Base-by-base conservation (phyloP, 1,140 invertebrate species). In the Drosophila trapezifrons region DNA sequence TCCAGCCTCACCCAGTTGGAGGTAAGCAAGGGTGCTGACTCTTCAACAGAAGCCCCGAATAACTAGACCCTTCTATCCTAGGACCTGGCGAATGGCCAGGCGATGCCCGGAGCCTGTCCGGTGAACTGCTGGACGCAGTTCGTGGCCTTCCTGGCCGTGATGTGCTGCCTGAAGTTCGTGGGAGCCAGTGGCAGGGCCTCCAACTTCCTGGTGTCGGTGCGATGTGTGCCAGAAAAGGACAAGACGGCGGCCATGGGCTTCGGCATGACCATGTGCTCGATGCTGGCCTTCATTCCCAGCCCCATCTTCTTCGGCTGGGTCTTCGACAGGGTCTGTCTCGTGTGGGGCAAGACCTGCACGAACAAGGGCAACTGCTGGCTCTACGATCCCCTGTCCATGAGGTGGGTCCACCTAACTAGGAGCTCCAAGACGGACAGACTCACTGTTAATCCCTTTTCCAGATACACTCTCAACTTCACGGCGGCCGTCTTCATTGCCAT, bases 291-390 rank as follows among this genome's bases (percentile, higher is more conserved):
- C 55, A 95, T 96, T 80, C 95, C 95, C 1, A 95, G 95, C 40
- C 95, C 95, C 15, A 96, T 96, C 67, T 92, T 96, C 37, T 96
- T 96, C 81, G 95, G 95, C 66, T 94, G 93, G 76, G 94, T 96
- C 55, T 93, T 96, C 76, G 95, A 95, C 95, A 93, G 92, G 42
- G 94, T 95, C 15, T 96, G 95, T 77, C 78, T 96, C 2, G 94
- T 96, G 13, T 96, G 95, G 95, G 95, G 95, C 15, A 95, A 95
- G 85, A 96, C 95, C 10, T 96, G 95, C 79, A 93, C 93, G 6
- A 94, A 94, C 52, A 95, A 93, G 42, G 95, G 95, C 56, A 96
- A 96, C 81, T 96, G 95, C 86, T 96, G 95, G 95, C 90, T 96
- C 2, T 96, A 95, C 76, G 94, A 96, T 89, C 94, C 95, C 8